A percentile compares a stretch with the other conserved stretches of the same genome.
These are phyloP conservation scores for Rhombomys opimus DNA, from an alignment of 2,113 vertebrate species.

Conservation along the genomic window DNA sequence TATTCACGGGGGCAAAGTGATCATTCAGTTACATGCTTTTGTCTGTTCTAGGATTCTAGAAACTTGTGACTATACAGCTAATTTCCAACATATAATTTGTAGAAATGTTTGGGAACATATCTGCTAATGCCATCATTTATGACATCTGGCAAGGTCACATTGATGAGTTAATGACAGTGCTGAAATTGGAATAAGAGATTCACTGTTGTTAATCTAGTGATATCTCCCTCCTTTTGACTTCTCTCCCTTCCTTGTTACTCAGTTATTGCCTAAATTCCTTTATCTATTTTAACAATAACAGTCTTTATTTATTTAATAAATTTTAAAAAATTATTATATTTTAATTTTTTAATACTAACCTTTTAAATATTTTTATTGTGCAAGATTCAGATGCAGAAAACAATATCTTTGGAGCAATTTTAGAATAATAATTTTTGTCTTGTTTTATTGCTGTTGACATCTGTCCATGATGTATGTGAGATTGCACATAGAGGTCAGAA, in stretches of 20 bases:
- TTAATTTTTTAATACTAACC: no score
- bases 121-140: neutral
- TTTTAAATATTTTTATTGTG: neutral
- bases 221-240: neutral
- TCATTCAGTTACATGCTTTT: neutral
- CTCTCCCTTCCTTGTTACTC: no score
- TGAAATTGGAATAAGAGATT: neutral
- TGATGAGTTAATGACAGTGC: neutral
- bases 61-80: neutral
- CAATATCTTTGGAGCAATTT: neutral
- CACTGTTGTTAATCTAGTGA: neutral
- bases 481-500: no score
- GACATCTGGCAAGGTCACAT: neutral
- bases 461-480: neutral
- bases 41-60: neutral
- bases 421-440: neutral
- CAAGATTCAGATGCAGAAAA: neutral
- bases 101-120: neutral
- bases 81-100: slow-evolving; percentile 4
- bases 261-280: neutral
- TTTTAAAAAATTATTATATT: no score
- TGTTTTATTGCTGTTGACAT: neutral
- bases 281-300: neutral
- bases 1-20: neutral
- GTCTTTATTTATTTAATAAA: neutral